These are phyloP conservation scores for Trissolcus brochymenae DNA, from an alignment of 2,888 invertebrate genomes.

Conservation along the genomic window DNA sequence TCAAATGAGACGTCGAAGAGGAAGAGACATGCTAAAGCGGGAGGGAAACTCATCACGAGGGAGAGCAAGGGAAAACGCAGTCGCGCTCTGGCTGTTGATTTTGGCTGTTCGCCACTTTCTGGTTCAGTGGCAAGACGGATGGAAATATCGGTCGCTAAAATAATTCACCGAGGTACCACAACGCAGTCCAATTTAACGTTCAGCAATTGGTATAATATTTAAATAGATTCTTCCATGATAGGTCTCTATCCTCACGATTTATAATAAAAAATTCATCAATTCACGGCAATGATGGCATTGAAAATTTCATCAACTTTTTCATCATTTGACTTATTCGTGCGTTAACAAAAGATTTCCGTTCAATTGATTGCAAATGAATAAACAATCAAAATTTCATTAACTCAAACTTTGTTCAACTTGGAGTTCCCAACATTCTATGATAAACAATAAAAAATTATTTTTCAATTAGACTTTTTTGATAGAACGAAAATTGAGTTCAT, in stretches of 20 bases:
- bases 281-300: background rate
- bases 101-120: conserved; percentile 67
- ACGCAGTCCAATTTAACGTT: conserved; percentile 57
- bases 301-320: conserved; percentile 1
- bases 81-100: conserved; percentile 66
- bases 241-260: conserved; percentile 28
- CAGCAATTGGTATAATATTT: conserved; percentile 63
- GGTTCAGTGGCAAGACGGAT: conserved; percentile 71
- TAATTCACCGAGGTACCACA: conserved; percentile 71
- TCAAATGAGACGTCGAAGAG: conserved; percentile 54
- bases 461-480: no score
- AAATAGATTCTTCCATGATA: conserved; percentile 59
- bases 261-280: conserved; percentile 4
- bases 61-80: conserved; percentile 52
- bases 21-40: conserved; percentile 52
- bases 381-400: no score
- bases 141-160: conserved; percentile 76
- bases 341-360: no score
- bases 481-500: no score
- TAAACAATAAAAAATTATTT: no score
- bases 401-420: no score
- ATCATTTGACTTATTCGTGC: background rate
- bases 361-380: no score
- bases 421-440: no score
- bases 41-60: conserved; percentile 51